Evolutionary conservation across 2,888 invertebrate genomes (phyloP).

Genomic region (Drosophila quinaria): DNA sequence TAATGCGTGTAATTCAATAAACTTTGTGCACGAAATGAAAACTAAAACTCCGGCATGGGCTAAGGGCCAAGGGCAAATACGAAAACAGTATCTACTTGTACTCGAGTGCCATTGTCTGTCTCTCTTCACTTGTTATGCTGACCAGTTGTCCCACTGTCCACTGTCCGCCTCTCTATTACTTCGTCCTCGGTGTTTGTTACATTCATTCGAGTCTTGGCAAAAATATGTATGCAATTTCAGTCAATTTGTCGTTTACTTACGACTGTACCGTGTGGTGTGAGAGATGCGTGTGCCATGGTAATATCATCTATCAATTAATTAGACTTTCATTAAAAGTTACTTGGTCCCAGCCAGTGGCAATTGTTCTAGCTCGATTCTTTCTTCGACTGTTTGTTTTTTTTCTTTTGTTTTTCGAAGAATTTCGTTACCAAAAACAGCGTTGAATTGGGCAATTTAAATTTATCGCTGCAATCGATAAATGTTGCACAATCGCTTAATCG

Average conservation of each 20-base stretch:
- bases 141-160: neutral
- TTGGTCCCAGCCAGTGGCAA: conserved; percentile 17
- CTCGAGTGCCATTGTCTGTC: conserved; percentile 18
- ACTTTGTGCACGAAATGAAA: conserved; percentile 57
- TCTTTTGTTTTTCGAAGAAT: neutral
- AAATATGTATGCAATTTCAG: conserved; percentile 58
- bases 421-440: neutral
- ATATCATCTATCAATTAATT: conserved; percentile 71
- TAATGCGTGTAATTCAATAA: conserved; percentile 58
- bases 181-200: conserved; percentile 7
- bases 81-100: conserved; percentile 12
- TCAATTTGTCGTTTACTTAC: conserved; percentile 53
- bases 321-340: conserved; percentile 60
- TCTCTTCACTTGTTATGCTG: neutral
- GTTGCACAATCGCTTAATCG: conserved; percentile 2
- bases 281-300: conserved; percentile 9
- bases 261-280: conserved; percentile 15
- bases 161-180: neutral
- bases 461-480: conserved; percentile 19
- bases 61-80: conserved; percentile 6
- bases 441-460: conserved; percentile 16
- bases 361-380: conserved; percentile 47
- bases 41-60: conserved; percentile 28
- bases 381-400: neutral
- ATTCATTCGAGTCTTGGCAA: neutral